Evolutionary conservation across 1,140 invertebrate species (phyloP), one percentile per base, ranked within the genome.

Genomic region (Paraescarpia echinospica): DNA sequence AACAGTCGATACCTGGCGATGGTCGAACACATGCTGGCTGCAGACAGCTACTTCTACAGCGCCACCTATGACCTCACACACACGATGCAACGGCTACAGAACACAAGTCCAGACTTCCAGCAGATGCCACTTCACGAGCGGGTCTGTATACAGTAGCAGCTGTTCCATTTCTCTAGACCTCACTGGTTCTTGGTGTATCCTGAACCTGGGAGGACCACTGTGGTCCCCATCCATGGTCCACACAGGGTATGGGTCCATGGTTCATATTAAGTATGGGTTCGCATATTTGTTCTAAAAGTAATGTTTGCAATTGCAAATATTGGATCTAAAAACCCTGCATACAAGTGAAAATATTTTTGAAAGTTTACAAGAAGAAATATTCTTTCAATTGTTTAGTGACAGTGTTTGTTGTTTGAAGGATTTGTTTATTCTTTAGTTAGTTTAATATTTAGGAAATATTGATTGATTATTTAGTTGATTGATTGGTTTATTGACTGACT

Each of bases 41-140:
- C 97, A 22, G 98, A 98, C 14, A 97, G 97, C 93, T 98, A 98
- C 94, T 99, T 99, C 96, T 99, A 98, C 96, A 99, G 98, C 48
- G 98, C 99, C 93, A 97, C 98, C 0, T 99, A 99, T 95, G 99
- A 99, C 96, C 95, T 99, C 33, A 99, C 98, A 59, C 98, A 99
- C 95, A 97, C 98, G 0, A 96, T 99, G 94, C 99, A 99, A 95
- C 97, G 98, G 91, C 96, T 99, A 59, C 97, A 98, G 94, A 98
- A 98, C 92, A 98, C 98, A n/a, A 97, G 97, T 33, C 97, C 98
- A 4, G 98, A 98, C 93, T 99, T 99, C 95, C 96, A 97, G 92
- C 97, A 97, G 95, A 97, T 97, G 95, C 94, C 95, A 91, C 93
- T 96, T 97, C 91, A 95, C 95, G 96, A 96, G 93, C 93, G 97